A percentile compares a stretch with the other conserved stretches of the same genome.
Evolutionary conservation across 1,140 invertebrate species (phyloP).

Genomic region (Lepidurus apus): DNA sequence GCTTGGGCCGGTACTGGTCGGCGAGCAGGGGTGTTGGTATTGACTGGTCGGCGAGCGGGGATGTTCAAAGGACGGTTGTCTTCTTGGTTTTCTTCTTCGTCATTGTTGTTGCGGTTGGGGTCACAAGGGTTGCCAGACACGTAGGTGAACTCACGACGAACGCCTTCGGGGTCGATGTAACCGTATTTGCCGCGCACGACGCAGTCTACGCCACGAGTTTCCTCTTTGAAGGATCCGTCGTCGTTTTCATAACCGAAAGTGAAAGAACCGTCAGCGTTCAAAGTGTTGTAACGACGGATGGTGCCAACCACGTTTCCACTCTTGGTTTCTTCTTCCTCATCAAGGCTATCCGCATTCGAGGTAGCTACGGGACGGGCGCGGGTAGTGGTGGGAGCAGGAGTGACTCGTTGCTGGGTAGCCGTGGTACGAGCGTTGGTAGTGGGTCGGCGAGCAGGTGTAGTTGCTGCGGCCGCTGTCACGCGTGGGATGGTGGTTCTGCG

Average conservation of each 20-base stretch:
- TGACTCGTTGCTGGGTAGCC: conserved; percentile 3
- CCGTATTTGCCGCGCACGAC: conserved; percentile 82
- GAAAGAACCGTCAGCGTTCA: conserved; percentile 61
- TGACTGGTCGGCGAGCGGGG: conserved; percentile 38
- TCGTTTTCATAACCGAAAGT: conserved; percentile 84
- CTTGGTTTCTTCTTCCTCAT: conserved; percentile 24
- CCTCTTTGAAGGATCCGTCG: conserved; percentile 83
- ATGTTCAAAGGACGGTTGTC: conserved; percentile 42
- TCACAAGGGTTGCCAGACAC: conserved; percentile 86
- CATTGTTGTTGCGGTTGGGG: conserved; percentile 65
- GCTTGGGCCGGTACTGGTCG: conserved; percentile 22
- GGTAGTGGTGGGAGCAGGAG: neutral
- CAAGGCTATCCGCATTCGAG: neutral
- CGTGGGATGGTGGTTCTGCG: neutral
- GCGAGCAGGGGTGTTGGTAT: neutral
- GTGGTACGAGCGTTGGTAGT: conserved; percentile 24
- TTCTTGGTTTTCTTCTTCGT: conserved; percentile 44
- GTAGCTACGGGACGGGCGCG: neutral
- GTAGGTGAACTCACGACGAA: conserved; percentile 80
- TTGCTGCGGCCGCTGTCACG: neutral
- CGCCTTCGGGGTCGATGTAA: conserved; percentile 80
- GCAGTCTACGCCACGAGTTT: conserved; percentile 76
- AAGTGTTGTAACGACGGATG: conserved; percentile 39
- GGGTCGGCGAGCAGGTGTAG: conserved; percentile 1
- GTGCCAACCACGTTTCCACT: conserved; percentile 36